Evolutionary conservation across 2,888 invertebrate species (phyloP).

Genomic region (Oxycera nigricornis): DNA sequence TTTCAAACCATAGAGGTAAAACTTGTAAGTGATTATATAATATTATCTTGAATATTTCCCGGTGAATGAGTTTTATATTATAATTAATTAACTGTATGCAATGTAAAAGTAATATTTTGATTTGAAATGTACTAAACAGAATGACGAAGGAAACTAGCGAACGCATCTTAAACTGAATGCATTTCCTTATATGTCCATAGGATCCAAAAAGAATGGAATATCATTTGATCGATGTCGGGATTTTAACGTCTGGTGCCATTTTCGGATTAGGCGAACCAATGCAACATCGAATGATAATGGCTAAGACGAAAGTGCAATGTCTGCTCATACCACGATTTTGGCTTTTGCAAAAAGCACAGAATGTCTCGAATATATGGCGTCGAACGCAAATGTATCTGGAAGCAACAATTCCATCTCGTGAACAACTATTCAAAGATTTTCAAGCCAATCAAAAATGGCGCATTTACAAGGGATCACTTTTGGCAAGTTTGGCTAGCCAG

Average conservation of each 20-base stretch:
- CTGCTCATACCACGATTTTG: slow-evolving; percentile 75
- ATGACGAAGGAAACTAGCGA: no score
- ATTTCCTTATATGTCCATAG: not conserved
- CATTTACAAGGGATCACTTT: slow-evolving; percentile 53
- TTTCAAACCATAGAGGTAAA: no score
- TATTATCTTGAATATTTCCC: no score
- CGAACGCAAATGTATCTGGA: slow-evolving; percentile 56
- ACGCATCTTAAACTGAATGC: not conserved
- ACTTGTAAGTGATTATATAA: no score
- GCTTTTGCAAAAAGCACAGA: slow-evolving; percentile 66
- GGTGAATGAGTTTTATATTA: no score
- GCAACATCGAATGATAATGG: slow-evolving; percentile 72
- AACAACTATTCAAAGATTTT: slow-evolving; percentile 55
- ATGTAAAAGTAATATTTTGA: no score
- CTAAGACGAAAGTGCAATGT: slow-evolving; percentile 70
- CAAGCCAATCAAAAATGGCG: slow-evolving; percentile 56
- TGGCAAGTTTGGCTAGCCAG: slow-evolving; percentile 45
- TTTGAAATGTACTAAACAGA: no score
- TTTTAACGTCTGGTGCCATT: slow-evolving; percentile 56
- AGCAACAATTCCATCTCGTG: slow-evolving; percentile 56
- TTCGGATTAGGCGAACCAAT: slow-evolving; percentile 77
- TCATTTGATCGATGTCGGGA: slow-evolving; percentile 59
- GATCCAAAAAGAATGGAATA: slow-evolving; percentile 48
- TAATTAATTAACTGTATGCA: no score
- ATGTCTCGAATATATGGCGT: slow-evolving; percentile 60